A percentile compares a stretch with the other conserved stretches of the same genome.
Evolutionary conservation across 2,113 vertebrate genomes (phyloP).

Genomic region (Pelusios castaneus): DNA sequence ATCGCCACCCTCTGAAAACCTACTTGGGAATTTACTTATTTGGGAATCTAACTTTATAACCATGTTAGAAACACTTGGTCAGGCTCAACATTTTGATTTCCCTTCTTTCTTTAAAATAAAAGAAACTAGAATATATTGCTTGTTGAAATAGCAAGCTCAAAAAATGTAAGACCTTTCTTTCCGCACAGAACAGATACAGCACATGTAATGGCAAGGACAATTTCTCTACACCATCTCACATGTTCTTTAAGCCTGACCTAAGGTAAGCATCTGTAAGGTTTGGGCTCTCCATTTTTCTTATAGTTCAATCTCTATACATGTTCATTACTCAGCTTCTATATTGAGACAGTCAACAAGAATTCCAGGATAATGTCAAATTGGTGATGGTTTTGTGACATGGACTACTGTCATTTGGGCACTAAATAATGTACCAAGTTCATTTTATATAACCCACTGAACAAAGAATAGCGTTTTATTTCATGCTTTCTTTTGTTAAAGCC

Average conservation of each 20-base stretch:
- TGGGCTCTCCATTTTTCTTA: not conserved
- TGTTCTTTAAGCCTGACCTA: rapidly evolving
- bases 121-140: not conserved
- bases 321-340: not conserved
- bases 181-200: not conserved
- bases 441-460: not conserved
- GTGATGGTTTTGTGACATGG: not conserved
- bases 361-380: not conserved
- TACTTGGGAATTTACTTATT: not conserved
- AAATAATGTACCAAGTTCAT: not conserved
- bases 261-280: not conserved
- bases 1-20: not conserved
- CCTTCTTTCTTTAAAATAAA: not conserved
- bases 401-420: not conserved
- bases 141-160: not conserved
- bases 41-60: not conserved
- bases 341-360: not conserved
- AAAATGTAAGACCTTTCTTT: not conserved
- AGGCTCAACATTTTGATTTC: not conserved
- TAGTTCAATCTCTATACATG: rapidly evolving
- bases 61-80: not conserved
- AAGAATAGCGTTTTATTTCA: not conserved
- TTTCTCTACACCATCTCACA: not conserved
- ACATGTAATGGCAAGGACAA: not conserved
- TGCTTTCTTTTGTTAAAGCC: not conserved